Conservation (phyloP, 2,797 vertebrate species). For the Morus bassanus region DNA sequence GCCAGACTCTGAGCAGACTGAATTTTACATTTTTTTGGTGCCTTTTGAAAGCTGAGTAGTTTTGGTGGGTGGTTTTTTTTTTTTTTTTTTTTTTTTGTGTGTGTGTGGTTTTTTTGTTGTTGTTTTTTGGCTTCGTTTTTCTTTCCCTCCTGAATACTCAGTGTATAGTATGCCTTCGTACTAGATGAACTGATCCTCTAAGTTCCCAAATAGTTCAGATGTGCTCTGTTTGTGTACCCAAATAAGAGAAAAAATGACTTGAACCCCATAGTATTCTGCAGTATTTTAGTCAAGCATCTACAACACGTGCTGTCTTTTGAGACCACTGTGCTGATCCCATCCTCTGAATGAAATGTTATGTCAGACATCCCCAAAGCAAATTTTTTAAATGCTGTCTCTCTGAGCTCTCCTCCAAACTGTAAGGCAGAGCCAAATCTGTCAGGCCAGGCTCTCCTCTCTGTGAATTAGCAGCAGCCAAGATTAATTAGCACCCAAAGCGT, state of each 20-base stretch:
- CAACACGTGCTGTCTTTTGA: rapidly evolving
- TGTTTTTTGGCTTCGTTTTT: too few species aligned
- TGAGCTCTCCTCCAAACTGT: background rate
- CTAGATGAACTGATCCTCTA: background rate
- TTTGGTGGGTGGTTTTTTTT: background rate
- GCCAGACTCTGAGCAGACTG: background rate
- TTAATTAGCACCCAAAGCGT: constrained; percentile 67
- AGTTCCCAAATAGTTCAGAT: background rate
- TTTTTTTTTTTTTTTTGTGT: background rate
- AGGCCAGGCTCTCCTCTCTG: constrained; percentile 8
- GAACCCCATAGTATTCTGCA: rapidly evolving
- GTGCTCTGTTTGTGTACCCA: background rate
- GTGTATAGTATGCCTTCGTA: background rate
- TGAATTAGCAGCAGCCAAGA: constrained; percentile 69
- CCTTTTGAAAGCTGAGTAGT: background rate
- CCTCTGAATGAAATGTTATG: background rate
- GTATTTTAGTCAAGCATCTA: background rate
- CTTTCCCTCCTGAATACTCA: background rate
- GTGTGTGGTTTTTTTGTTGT: background rate
- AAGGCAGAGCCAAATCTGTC: constrained; percentile 15
- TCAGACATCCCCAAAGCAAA: background rate
- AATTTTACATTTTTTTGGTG: background rate
- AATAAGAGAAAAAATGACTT: background rate
- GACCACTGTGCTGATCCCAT: background rate
- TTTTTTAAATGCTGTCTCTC: background rate